A percentile compares a stretch with the other conserved stretches of the same genome.
phyloP scores from a whole-genome alignment of 2,113 vertebrate species.

The Peromyscus polionotus region DNA sequence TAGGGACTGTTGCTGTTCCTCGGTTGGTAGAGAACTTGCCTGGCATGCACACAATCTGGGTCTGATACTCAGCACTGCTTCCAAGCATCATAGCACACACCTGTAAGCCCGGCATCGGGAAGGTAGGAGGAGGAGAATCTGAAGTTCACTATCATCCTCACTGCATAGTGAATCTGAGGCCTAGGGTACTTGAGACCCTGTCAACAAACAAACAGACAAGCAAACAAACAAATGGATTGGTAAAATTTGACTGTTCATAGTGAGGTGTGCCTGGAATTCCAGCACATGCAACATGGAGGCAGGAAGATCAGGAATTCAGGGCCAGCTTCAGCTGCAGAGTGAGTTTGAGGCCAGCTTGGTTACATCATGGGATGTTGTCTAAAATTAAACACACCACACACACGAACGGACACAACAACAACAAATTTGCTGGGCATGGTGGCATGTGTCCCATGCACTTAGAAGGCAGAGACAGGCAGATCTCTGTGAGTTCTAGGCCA shows the following conservation, averaged over 20 bases:
- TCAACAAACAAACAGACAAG: not conserved
- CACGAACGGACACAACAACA: not conserved
- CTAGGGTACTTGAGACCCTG: not conserved
- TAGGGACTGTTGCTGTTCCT: not conserved
- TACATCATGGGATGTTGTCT: not conserved
- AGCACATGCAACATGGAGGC: not conserved
- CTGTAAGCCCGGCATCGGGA: not conserved
- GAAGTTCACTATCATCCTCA: not conserved
- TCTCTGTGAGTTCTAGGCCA: not conserved
- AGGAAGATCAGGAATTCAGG: not conserved
- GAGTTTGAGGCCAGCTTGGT: not conserved
- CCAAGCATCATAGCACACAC: not conserved
- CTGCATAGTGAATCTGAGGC: not conserved
- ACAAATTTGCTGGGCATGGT: not conserved
- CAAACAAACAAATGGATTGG: not conserved
- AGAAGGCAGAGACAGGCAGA: not conserved
- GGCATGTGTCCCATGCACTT: not conserved
- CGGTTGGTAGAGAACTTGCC: not conserved
- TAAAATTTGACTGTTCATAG: not conserved
- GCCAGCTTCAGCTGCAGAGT: not conserved
- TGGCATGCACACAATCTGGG: not conserved
- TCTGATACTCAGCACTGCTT: not conserved
- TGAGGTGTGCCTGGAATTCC: not conserved
- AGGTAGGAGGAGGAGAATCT: not conserved
- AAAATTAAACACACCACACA: not conserved